Percentiles rank a stretch among this genome's conserved stretches.
Evolutionary conservation across 1,140 invertebrate species (phyloP).

Genomic region (Ridgeia piscesae): DNA sequence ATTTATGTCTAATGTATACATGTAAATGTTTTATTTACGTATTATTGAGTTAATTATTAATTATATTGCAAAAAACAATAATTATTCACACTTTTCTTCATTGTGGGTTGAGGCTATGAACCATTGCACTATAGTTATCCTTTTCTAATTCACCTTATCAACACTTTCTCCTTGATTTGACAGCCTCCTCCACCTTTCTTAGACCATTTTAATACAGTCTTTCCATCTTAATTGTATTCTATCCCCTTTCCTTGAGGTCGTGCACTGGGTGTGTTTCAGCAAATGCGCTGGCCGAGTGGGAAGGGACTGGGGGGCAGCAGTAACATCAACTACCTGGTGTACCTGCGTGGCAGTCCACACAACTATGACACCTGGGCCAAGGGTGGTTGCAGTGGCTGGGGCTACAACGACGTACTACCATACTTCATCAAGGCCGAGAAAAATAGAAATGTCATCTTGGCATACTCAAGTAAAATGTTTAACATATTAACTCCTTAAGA

Average conservation of each 20-base stretch:
- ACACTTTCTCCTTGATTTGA: no score
- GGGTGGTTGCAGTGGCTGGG: conserved; percentile 87
- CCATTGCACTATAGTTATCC: no score
- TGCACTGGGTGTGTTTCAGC: neutral
- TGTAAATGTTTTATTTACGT: no score
- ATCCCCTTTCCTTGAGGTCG: neutral
- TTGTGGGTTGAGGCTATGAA: no score
- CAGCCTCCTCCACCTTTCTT: no score
- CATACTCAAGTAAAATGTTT: conserved; percentile 30
- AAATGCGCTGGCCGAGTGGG: conserved; percentile 45
- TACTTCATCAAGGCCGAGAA: conserved; percentile 84
- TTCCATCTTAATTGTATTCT: no score
- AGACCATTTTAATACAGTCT: no score
- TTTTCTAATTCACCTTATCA: no score
- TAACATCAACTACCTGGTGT: conserved; percentile 93
- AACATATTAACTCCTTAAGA: neutral
- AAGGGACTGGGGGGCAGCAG: conserved; percentile 74
- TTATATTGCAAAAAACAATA: no score
- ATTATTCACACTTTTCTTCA: no score
- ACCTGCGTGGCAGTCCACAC: conserved; percentile 85
- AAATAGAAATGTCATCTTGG: conserved; percentile 33
- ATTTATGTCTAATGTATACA: no score
- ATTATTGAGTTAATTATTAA: no score
- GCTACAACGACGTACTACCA: conserved; percentile 77
- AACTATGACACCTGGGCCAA: conserved; percentile 92